Evolutionary conservation across 2,113 vertebrate species (phyloP), one percentile per base, ranked within the genome.

Genomic region (Sclerurus mexicanus): DNA sequence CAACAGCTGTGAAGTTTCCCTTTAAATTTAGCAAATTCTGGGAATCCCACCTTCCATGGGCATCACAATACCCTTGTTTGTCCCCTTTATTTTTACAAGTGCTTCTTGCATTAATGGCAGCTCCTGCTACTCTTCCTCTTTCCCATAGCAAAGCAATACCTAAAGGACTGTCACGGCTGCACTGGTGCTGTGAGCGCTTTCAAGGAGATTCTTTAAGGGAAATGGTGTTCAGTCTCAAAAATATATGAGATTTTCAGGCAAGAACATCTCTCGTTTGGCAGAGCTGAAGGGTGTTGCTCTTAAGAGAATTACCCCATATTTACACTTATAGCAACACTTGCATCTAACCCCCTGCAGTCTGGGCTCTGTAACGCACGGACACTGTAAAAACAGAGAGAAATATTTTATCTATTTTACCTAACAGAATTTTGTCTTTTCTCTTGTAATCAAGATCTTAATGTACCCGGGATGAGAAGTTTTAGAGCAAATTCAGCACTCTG

Each of bases 151-250:
- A 55, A 83, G 47, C 14, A 59, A 23, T 0, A 37, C 19, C 5
- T 42, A 17, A 59, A 71, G 73, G 31, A 72, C 7, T 16, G 10
- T 25, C 12, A 33, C 0, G 0, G 53, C 56, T 25, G 59, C 24
- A 24, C 7, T 12, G 10, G 19, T 35, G 72, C 79, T 37, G 8
- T 35, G 46, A 10, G 9, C 89, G 23, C 80, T 87, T 78, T 73
- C 90, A 71, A 33, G 75, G 14, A 68, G 24, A 50, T 24, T 24
- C 12, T 79, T 44, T 59, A 95, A 92, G 72, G 81, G 72, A 95
- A 96, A 93, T 4, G 89, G 53, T 10, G 8, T 19, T 90, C 80
- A 28, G 23, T 28, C 47, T 9, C 59, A 85, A 73, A 82, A 94
- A 82, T 2, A 3, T 1, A 6, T 6, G 66, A 72, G 47, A 44